Percentiles rank a stretch among this genome's conserved stretches.
phyloP scores from a whole-genome alignment of 2,888 invertebrate species.

The Iphiclides podalirius region DNA sequence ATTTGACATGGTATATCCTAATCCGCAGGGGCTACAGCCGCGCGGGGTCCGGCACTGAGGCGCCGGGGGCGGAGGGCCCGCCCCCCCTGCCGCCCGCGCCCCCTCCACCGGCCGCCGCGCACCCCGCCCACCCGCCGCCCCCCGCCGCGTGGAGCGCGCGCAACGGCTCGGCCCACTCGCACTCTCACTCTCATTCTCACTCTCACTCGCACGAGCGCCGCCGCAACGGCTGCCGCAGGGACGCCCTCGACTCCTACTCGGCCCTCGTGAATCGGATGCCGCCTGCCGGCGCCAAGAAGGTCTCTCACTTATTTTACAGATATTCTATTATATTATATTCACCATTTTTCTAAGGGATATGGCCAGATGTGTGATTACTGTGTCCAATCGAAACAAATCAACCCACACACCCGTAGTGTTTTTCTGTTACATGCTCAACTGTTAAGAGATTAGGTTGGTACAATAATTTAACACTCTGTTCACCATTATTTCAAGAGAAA shows the following conservation, averaged over 20 bases:
- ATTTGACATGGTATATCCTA: too few species aligned
- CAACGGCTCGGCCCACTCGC: slow-evolving; percentile 39
- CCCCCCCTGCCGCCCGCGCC: slow-evolving; percentile 6
- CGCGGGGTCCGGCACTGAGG: slow-evolving; percentile 54
- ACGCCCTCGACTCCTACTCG: slow-evolving; percentile 58
- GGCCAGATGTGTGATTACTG: too few species aligned
- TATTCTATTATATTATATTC: too few species aligned
- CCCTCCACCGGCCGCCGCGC: too few species aligned
- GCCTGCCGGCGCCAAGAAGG: slow-evolving; percentile 68
- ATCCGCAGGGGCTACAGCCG: slow-evolving; percentile 60
- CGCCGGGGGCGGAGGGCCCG: slow-evolving; percentile 29
- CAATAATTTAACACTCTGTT: too few species aligned
- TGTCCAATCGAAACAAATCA: too few species aligned
- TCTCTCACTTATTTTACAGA: too few species aligned
- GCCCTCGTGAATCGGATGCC: slow-evolving; percentile 68
- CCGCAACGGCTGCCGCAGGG: slow-evolving; percentile 56
- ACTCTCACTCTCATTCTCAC: slow-evolving; percentile 18
- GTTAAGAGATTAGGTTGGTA: too few species aligned
- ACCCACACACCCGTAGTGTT: too few species aligned
- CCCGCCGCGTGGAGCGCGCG: slow-evolving; percentile 42
- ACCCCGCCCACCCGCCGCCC: slow-evolving; percentile 5
- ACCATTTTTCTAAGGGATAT: too few species aligned
- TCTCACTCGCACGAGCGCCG: slow-evolving; percentile 39
- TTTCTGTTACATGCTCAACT: too few species aligned
- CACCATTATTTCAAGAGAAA: too few species aligned